Base-by-base conservation (phyloP, 2,888 invertebrate species). In the Nipponacmea schrenckii region DNA sequence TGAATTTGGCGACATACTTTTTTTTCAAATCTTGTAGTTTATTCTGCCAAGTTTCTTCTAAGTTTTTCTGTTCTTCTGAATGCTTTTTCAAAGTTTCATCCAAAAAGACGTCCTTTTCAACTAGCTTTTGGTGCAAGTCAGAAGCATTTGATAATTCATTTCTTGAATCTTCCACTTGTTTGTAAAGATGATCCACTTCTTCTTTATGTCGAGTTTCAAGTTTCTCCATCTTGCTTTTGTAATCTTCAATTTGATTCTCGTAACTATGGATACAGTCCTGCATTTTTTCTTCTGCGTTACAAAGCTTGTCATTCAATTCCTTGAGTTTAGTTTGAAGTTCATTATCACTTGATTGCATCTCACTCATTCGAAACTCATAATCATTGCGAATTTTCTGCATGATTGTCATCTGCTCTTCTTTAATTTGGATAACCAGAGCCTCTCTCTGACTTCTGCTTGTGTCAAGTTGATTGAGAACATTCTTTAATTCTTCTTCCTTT, bases 261-360 rank as follows among this genome's bases (percentile, higher is more conserved):
- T 85, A 84, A 65, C 73, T 80, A 70, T 84, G 81, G 50, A 84
- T 84, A 71, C 82, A 83, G 27, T 85, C 85, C 70, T 83, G 81
- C 20, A 85, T 70, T 56, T 82, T 82, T 39, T 83, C 80, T 73
- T 85, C 85, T 15, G 84, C 81, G 31, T 78, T 77, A 2, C 74
- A 75, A 31, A 86, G 75, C 70, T 86, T 84, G 17, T 79, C 81
- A 64, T 81, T 83, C 10, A 85, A 72, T 62, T 81, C 78, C 44
- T 79, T 82, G 15, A 83, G 74, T 20, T 81, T 81, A 8, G 78
- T 74, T 70, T 86, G 85, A 10, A 86, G 75, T 68, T 85, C 84
- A 48, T 72, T 72, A 72, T 84, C 84, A 79, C 77, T 81, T n/a
- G 70, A 70, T n/a, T 74, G 72, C 79, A 82, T 77, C 64, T 81